These are phyloP conservation scores for Limosa lapponica DNA, from an alignment of 2,797 vertebrate species.

Conservation along the genomic window DNA sequence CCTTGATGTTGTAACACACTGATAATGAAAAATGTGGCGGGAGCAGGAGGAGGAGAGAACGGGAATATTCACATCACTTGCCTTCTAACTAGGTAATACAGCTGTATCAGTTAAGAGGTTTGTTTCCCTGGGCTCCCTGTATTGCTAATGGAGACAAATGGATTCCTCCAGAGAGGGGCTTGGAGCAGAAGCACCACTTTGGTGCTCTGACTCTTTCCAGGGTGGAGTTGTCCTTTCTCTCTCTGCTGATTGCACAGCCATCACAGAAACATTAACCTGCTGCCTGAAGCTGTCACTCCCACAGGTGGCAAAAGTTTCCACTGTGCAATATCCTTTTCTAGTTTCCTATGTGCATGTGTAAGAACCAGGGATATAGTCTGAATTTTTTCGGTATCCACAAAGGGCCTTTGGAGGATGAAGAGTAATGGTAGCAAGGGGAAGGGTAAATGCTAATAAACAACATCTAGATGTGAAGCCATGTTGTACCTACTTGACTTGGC, in stretches of 20 bases:
- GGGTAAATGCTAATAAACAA: neutral
- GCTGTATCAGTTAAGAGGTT: neutral
- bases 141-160: neutral
- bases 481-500: neutral
- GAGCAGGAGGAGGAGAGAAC: neutral
- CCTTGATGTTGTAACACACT: neutral
- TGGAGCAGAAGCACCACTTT: fast-evolving
- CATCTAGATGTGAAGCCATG: neutral
- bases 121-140: neutral
- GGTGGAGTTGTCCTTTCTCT: neutral
- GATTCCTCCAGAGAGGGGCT: neutral
- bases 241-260: neutral
- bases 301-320: neutral
- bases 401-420: neutral
- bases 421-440: neutral
- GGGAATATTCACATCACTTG: neutral
- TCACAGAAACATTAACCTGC: neutral
- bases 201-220: neutral
- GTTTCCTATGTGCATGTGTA: neutral
- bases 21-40: neutral
- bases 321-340: neutral
- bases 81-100: neutral
- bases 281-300: neutral
- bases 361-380: neutral
- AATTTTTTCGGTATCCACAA: neutral